Conservation (phyloP, 2,113 vertebrate genomes). For the Actenoides hombroni region DNA sequence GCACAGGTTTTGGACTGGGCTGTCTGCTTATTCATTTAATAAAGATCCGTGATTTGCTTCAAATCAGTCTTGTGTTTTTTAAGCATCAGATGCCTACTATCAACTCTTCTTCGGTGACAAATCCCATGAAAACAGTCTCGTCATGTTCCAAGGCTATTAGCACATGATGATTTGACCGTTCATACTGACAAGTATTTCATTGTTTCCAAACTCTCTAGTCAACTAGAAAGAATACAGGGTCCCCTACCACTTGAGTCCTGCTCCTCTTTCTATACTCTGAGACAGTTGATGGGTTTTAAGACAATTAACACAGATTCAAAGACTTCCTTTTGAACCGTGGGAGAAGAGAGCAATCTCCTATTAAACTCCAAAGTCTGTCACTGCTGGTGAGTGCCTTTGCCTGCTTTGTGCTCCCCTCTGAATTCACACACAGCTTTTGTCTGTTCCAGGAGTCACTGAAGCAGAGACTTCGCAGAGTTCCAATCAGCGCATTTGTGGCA, state of each 20-base stretch:
- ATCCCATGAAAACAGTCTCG: background rate
- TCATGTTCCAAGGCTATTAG: background rate
- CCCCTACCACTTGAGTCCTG: background rate
- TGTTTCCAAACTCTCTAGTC: background rate
- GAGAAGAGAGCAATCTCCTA: conserved; percentile 8
- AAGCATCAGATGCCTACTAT: background rate
- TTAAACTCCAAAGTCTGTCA: conserved; percentile 18
- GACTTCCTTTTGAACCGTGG: conserved; percentile 26
- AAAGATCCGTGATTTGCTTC: background rate
- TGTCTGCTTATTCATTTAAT: background rate
- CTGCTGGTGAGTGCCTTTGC: background rate
- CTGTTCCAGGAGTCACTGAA: conserved; percentile 41
- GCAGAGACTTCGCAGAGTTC: conserved; percentile 31
- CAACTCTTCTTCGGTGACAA: background rate
- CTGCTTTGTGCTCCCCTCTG: conserved; percentile 1
- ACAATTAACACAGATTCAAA: conserved; percentile 1
- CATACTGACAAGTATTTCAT: background rate
- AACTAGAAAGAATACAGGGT: background rate
- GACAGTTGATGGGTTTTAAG: background rate
- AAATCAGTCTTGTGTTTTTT: background rate
- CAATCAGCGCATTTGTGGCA: conserved; percentile 38
- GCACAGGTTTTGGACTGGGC: background rate
- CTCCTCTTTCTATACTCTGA: background rate
- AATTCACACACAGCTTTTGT: background rate
- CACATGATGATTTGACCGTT: background rate